Evolutionary conservation across 1,140 invertebrate genomes (phyloP).

Genomic region (Adoxophyes honmai): DNA sequence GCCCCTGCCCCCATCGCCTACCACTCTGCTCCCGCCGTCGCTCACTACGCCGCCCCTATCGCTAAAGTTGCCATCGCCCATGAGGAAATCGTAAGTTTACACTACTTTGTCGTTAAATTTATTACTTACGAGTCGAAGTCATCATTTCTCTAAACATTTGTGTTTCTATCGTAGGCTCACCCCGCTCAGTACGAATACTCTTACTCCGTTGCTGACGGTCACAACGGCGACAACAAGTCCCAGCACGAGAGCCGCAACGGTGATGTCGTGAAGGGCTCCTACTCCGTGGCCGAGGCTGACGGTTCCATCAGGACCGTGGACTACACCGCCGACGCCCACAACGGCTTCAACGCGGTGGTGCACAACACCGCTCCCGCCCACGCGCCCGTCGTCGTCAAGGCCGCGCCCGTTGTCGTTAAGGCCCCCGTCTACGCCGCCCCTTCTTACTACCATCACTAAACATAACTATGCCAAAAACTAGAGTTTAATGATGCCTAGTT

Average conservation of each 20-base stretch:
- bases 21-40: constrained; percentile 28
- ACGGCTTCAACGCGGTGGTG: constrained; percentile 65
- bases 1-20: constrained; percentile 19
- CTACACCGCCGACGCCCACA: constrained; percentile 54
- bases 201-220: constrained; percentile 58
- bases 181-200: constrained; percentile 54
- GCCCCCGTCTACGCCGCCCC: neutral
- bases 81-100: neutral
- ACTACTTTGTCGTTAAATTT: neutral
- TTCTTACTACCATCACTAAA: constrained; percentile 14
- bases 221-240: constrained; percentile 74
- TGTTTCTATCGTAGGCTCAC: constrained; percentile 27
- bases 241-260: constrained; percentile 77
- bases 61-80: constrained; percentile 46
- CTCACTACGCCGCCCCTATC: constrained; percentile 29
- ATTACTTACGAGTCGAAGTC: too few species aligned
- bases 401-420: constrained; percentile 8
- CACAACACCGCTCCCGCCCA: constrained; percentile 60
- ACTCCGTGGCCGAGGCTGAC: constrained; percentile 40
- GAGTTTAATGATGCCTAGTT: too few species aligned
- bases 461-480: too few species aligned
- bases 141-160: too few species aligned
- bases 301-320: constrained; percentile 22
- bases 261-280: constrained; percentile 72
- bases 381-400: constrained; percentile 47